Conservation (phyloP, 1,140 invertebrate genomes). For the Ostrea denselamellosa region DNA sequence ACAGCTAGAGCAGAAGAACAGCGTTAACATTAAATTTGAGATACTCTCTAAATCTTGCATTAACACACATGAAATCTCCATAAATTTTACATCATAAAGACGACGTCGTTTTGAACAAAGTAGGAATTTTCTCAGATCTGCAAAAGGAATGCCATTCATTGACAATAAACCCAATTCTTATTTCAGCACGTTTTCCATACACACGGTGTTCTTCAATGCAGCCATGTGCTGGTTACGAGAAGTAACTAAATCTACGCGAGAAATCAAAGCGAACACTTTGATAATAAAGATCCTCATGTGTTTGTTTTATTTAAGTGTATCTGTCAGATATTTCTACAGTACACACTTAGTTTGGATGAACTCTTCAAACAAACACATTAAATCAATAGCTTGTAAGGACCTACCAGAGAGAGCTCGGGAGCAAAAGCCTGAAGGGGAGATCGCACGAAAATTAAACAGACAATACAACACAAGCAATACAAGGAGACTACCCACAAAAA, state of each 20-base stretch:
- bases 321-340: conserved; percentile 4
- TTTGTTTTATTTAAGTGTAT: conserved; percentile 22
- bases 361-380: conserved; percentile 25
- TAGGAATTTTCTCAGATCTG: background rate
- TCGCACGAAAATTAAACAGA: no score
- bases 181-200: background rate
- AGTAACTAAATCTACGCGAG: background rate
- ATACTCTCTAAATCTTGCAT: no score
- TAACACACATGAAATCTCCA: background rate
- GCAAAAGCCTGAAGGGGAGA: background rate
- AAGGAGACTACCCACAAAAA: no score
- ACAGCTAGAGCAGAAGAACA: no score
- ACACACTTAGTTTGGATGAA: background rate
- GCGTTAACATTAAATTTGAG: no score
- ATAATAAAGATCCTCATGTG: background rate
- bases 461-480: no score
- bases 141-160: background rate
- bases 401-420: background rate
- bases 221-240: conserved; percentile 3
- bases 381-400: background rate
- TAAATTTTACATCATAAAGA: background rate
- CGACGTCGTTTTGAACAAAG: background rate
- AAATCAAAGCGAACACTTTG: background rate
- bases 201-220: background rate
- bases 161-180: background rate